Base-by-base conservation (phyloP, 2,113 vertebrate species). In the Nycticorax nycticorax region DNA sequence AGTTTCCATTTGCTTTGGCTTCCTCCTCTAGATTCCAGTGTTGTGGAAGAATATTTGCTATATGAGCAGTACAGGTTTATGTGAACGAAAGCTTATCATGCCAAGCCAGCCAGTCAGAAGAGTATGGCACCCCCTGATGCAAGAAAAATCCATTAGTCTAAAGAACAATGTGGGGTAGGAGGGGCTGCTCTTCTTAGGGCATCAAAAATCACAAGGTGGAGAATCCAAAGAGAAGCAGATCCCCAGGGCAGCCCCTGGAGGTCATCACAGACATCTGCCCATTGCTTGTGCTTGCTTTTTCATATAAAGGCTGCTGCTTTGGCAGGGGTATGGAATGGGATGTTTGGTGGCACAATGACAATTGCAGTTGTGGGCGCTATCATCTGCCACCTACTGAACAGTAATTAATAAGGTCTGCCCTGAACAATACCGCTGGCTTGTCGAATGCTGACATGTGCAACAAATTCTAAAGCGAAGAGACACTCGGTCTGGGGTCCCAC, bases 331-430 rank as follows among this genome's bases (percentile, higher is more conserved):
- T 59, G 68, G 35, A 64, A 30, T 74, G 73, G 55, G 47, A 41
- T 77, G 67, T n/a, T 37, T 74, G 33, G 56, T 81, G 86, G 57
- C 74, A 68, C 20, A n/a, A 48, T 55, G 84, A 68, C 76, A 75
- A 20, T 27, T 90, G 55, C 52, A 69, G 59, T 87, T 93, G 69
- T 79, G 84, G 90, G 66, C 1, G 3, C 66, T 87, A 64, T 95
- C 87, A 82, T 95, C 87, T 94, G 89, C 84, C 91, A 95, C 77
- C 69, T 84, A 56, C 72, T 59, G 77, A 89, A 89, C 74, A 72
- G 12, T 94, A 91, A 96, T 92, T 87, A 92, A 75, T 89, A 89
- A 92, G 73, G 53, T 80, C 83, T 92, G 80, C 64, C 89, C 69
- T 56, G 81, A 95, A 88, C 91, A 95, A 87, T 88, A 63, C 84